Conservation (phyloP, 2,888 invertebrate genomes). For the Chrysomela aeneicollis region DNA sequence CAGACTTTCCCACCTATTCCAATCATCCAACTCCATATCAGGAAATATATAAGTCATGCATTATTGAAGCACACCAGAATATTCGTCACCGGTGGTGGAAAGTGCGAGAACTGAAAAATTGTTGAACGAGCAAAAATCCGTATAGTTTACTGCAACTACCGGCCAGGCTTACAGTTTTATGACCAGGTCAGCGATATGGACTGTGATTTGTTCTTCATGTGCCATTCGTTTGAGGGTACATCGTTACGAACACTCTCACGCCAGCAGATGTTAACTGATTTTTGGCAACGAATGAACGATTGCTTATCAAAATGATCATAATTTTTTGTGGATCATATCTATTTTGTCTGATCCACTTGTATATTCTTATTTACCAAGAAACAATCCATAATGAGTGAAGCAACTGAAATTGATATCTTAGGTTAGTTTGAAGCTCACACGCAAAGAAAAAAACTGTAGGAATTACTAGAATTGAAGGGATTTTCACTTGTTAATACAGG, state of each 20-base stretch:
- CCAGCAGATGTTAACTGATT: too few species aligned
- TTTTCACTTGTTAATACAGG: too few species aligned
- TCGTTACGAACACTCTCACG: not conserved
- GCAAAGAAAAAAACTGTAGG: too few species aligned
- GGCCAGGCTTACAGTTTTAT: constrained; percentile 35
- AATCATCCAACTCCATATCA: not conserved
- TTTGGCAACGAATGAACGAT: not conserved
- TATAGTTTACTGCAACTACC: constrained; percentile 37
- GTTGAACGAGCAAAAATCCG: constrained; percentile 38
- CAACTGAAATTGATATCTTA: too few species aligned
- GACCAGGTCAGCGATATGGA: constrained; percentile 40
- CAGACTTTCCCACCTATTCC: not conserved
- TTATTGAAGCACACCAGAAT: constrained; percentile 28
- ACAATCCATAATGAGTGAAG: too few species aligned
- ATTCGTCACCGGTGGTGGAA: constrained; percentile 39
- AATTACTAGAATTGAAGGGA: too few species aligned
- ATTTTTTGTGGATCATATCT: too few species aligned
- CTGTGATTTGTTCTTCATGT: constrained; percentile 32
- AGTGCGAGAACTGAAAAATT: constrained; percentile 34
- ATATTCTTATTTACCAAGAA: too few species aligned
- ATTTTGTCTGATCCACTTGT: too few species aligned
- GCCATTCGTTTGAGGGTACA: too few species aligned
- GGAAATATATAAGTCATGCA: constrained; percentile 10
- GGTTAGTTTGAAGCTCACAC: too few species aligned
- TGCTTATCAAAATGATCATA: not conserved